Evolutionary conservation across 2,113 vertebrate species (phyloP), one percentile per base, ranked within the genome.

Genomic region (Tachysurus vachellii): DNA sequence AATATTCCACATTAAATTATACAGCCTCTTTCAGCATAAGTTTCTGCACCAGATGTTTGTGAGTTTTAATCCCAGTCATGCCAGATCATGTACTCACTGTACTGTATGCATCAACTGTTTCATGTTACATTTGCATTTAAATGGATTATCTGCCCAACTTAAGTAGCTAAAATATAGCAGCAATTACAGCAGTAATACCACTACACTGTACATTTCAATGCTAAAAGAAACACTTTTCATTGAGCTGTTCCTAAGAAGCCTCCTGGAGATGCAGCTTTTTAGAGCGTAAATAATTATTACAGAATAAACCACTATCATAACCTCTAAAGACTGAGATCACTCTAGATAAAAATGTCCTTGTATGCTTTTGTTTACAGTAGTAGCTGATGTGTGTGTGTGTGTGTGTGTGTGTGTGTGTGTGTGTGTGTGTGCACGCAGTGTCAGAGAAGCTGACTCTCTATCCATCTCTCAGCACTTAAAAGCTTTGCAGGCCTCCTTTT

Each of bases 381-480:
- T 80, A 57, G 54, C 28, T 80, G 17, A 28, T 70, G 64, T 70
- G 64, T 84, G 64, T 84, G 50, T 56, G 64, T 71, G 82, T 70
- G 80, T 50, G 59, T 28, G 23, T 42, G 80, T 82, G 61, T 66
- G 81, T 66, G 81, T 47, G 81, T 82, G 61, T 82, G 42, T 83
- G 59, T 68, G 81, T 68, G 81, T 50, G 42, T 68, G 61, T 68
- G 23, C 53, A 61, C 81, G 47, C 59, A 83, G 61, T 88, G 88
- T 87, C 31, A 54, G 44, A 75, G 88, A 82, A 47, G 23, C 82
- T 85, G 81, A 80, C 86, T 87, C 93, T 92, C 82, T 68, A 71
- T 90, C 85, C 92, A 94, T 94, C 90, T 80, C 92, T 95, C 94
- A 94, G 90, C 90, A 91, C 92, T 91, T 88, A 92, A 89, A 92